Base-by-base conservation (phyloP, 2,888 invertebrate species). In the Calameuta filiformis region DNA sequence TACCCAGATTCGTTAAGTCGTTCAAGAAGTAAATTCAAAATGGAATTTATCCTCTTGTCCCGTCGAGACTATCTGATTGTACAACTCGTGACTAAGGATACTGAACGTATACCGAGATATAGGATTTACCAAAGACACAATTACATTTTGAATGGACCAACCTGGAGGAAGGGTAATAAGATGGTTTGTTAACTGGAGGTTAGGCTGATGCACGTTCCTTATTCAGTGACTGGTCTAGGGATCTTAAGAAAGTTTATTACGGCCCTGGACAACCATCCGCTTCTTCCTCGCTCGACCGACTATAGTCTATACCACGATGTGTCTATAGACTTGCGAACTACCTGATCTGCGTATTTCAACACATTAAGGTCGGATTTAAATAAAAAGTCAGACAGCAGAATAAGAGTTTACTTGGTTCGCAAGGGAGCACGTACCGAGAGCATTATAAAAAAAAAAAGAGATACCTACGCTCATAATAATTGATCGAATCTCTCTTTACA, bases 261-360 rank as follows among this genome's bases (percentile, higher is more conserved):
- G 81, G 74, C 76, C 82, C 83, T 83, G 84, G 56, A 68, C 77
- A 78, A 83, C 86, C 85, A 85, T 86, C 83, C 85, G 85, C 83
- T 87, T 85, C 87, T 87, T 84, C 83, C 82, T 80, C 78, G 84
- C 80, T 83, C 83, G 79, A 87, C 85, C 84, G 84, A 85, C 86
- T 87, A 82, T 81, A 79, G 82, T 81, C 81, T 81, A 80, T 83
- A 83, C 79, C 81, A 79, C 75, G 79, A 75, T 76, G 78, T 75
- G 79, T 80, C 71, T 71, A 71, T 34, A 71, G 33, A 71, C 80
- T 81, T 78, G 77, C 79, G 77, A 82, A 85, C 84, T 84, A 87
- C 85, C 83, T 81, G 87, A 87, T 87, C 85, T 83, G 81, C 83
- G 84, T 84, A 85, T 85, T 83, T 85, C 84, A 83, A 86, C 84